phyloP scores from a whole-genome alignment of 2,888 invertebrate species.

The Conus canariensis region DNA sequence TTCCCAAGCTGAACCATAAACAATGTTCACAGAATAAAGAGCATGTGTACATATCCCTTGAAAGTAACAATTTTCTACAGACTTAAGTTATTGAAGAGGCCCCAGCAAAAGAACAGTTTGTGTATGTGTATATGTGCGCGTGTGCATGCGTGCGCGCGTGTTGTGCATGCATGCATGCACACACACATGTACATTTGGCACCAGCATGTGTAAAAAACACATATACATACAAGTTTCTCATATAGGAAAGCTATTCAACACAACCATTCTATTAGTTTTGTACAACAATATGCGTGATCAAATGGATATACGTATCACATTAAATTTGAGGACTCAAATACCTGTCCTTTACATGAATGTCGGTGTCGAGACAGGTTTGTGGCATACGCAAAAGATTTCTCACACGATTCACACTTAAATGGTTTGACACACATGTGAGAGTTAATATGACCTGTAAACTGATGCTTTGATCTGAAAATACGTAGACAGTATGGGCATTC shows the following conservation, averaged over 20 bases:
- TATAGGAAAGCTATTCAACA: too few species aligned
- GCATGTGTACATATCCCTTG: not conserved
- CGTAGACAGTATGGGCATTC: conserved; percentile 50
- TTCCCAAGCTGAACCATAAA: conserved; percentile 5
- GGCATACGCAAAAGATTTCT: conserved; percentile 48
- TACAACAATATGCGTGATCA: too few species aligned
- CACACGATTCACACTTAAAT: conserved; percentile 45
- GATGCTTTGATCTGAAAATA: conserved; percentile 47
- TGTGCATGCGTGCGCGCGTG: not conserved
- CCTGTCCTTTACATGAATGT: conserved; percentile 45
- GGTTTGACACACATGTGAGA: conserved; percentile 47
- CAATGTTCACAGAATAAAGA: not conserved
- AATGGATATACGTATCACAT: not conserved
- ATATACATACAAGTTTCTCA: not conserved
- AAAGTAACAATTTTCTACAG: not conserved
- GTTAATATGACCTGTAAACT: conserved; percentile 51
- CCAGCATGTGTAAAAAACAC: too few species aligned
- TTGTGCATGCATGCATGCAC: not conserved
- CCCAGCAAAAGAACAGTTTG: not conserved
- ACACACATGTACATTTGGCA: not conserved
- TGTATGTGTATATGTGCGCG: not conserved
- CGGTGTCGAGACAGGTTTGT: conserved; percentile 49
- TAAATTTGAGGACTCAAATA: not conserved
- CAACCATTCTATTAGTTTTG: too few species aligned
- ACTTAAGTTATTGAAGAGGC: not conserved